A percentile compares a stretch with the other conserved stretches of the same genome.
phyloP scores from a whole-genome alignment of 92 coral and sea anemone genomes.

The Actinernus sp. region DNA sequence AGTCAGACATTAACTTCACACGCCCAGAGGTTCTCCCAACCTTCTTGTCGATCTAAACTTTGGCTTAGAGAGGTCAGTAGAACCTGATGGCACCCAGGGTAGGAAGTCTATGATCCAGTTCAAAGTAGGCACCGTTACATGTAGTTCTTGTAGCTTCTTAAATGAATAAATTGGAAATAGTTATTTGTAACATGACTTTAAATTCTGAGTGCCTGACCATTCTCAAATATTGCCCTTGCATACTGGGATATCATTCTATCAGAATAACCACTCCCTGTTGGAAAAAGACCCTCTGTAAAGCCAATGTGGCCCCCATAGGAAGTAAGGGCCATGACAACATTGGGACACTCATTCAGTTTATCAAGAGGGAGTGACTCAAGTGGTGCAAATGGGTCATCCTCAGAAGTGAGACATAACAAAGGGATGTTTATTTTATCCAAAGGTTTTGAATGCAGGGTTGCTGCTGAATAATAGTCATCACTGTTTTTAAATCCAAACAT shows the following conservation, averaged over 20 bases:
- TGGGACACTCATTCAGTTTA: constrained; percentile 69
- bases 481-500: constrained; percentile 85
- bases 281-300: constrained; percentile 86
- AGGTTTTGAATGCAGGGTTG: constrained; percentile 79
- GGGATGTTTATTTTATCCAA: constrained; percentile 75
- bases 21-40: constrained; percentile 1
- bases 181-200: background rate
- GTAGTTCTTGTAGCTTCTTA: no score
- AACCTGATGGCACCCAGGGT: no score
- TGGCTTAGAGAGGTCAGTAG: no score
- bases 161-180: no score
- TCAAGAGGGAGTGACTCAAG: constrained; percentile 75
- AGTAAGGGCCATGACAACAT: constrained; percentile 77
- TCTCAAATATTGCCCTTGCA: constrained; percentile 67
- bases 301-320: constrained; percentile 89
- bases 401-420: constrained; percentile 81
- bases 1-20: no score
- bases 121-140: no score
- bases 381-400: constrained; percentile 96
- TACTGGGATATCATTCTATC: constrained; percentile 78
- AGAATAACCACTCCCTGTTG: constrained; percentile 78
- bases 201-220: constrained; percentile 1
- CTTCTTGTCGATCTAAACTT: no score
- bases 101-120: no score
- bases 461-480: constrained; percentile 83